These are phyloP conservation scores for Gracilinanus agilis DNA, from an alignment of 2,113 vertebrate species.

Conservation along the genomic window DNA sequence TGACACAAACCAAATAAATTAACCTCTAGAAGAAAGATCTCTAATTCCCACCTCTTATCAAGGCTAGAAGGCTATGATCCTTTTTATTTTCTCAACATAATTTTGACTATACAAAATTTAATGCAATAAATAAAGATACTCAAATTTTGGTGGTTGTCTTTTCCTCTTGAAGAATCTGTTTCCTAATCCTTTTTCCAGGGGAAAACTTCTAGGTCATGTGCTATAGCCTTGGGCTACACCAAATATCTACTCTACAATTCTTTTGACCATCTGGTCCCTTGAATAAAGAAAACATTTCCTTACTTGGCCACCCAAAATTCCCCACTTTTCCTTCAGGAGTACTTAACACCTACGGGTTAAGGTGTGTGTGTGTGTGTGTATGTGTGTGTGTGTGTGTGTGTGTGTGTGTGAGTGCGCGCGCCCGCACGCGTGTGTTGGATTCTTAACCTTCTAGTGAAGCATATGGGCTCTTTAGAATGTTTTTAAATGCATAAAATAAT, in stretches of 20 bases:
- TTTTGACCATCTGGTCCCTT: neutral
- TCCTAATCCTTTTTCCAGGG: neutral
- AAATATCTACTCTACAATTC: neutral
- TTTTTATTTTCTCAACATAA: neutral
- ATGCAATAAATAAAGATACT: neutral
- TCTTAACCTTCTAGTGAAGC: neutral
- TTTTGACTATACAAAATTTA: neutral
- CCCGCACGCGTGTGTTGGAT: neutral
- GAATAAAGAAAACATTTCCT: neutral
- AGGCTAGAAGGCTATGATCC: neutral
- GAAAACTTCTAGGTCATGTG: neutral
- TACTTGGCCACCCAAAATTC: neutral
- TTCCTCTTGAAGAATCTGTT: neutral
- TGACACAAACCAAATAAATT: neutral
- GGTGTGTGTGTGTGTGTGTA: neutral
- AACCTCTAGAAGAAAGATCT: neutral
- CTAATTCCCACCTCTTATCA: neutral
- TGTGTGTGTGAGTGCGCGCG: too few relatives aligned
- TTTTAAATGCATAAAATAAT: neutral
- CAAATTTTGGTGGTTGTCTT: neutral
- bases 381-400: too few relatives aligned
- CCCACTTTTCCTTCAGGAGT: neutral
- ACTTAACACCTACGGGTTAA: neutral
- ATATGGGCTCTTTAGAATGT: neutral
- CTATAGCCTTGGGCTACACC: neutral